Conservation (phyloP, 2,113 vertebrate species). For the Carassius auratus region DNA sequence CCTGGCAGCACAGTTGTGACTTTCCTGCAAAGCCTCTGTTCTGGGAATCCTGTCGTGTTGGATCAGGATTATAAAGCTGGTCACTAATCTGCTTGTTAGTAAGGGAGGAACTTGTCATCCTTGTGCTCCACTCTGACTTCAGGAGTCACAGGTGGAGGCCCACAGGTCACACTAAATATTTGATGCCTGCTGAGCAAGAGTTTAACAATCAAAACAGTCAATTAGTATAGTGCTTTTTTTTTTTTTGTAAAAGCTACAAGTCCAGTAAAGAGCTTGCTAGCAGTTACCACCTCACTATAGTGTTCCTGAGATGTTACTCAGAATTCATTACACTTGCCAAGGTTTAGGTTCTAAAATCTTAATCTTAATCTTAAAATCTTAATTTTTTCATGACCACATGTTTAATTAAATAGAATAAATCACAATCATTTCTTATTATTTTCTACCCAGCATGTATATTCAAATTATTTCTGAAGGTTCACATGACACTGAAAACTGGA, state of each 20-base stretch:
- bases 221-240: neutral
- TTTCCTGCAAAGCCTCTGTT: constrained; percentile 59
- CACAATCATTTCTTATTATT: neutral
- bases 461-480: no score
- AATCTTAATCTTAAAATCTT: no score
- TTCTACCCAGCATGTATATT: neutral
- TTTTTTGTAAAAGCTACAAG: neutral
- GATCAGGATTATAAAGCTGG: constrained; percentile 70
- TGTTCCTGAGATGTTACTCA: neutral
- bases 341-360: neutral
- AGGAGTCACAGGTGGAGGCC: constrained; percentile 45
- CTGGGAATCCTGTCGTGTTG: constrained; percentile 64
- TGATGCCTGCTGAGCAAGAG: neutral
- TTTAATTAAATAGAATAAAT: neutral
- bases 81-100: constrained; percentile 61
- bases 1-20: constrained; percentile 35
- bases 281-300: neutral
- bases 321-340: neutral
- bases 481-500: no score
- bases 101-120: constrained; percentile 46
- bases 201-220: neutral
- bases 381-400: neutral
- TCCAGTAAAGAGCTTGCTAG: neutral
- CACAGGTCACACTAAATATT: constrained; percentile 21
- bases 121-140: constrained; percentile 36